A percentile compares a stretch with the other conserved stretches of the same genome.
Evolutionary conservation across 37 sponge, comb jelly and placozoan genomes (phyloP).

Genomic region (Tethya wilhelma): DNA sequence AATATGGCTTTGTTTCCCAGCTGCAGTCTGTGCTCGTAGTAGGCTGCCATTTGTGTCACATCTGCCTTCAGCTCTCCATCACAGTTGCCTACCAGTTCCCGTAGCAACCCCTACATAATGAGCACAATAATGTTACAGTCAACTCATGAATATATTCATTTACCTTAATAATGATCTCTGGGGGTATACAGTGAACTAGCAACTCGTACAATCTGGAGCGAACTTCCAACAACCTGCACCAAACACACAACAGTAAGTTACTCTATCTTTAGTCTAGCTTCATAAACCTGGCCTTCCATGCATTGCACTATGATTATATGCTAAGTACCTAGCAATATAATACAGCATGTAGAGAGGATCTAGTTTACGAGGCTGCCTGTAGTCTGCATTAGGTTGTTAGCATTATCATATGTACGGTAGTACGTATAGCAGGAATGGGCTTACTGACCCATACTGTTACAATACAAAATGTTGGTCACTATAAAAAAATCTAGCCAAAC

Average conservation of each 20-base stretch:
- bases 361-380: too few species aligned
- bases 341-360: too few species aligned
- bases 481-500: too few species aligned
- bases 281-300: too few species aligned
- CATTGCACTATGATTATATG: not conserved
- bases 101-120: conserved; percentile 65
- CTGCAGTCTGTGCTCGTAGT: conserved; percentile 93
- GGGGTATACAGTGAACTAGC: conserved; percentile 95
- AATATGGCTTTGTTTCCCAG: conserved; percentile 95
- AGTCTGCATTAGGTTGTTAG: too few species aligned
- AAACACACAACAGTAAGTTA: too few species aligned
- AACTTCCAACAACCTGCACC: conserved; percentile 83
- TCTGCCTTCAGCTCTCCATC: conserved; percentile 92
- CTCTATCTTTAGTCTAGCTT: too few species aligned
- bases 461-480: too few species aligned
- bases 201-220: conserved; percentile 89
- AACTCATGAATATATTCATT: not conserved
- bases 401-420: too few species aligned
- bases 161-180: conserved; percentile 93
- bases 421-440: too few species aligned
- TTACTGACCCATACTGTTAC: too few species aligned
- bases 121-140: not conserved
- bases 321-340: not conserved
- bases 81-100: conserved; percentile 84
- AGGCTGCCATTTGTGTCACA: conserved; percentile 89